These are phyloP conservation scores for Danio rerio DNA, from an alignment of 2,113 vertebrate species.

Conservation along the genomic window GRCz12tu NC_133183.1:29670001-29670500, in stretches of 20 bases:
- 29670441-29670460: neutral
- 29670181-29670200: no score
- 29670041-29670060: no score
- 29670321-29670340: conserved; percentile 60
- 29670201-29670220: no score
- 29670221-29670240: no score
- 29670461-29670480: neutral
- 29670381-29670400: conserved; percentile 29
- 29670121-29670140: no score
- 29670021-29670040: no score
- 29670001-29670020: no score
- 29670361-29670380: conserved; percentile 29
- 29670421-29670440: conserved; percentile 7
- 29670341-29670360: conserved; percentile 59
- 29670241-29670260: neutral
- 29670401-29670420: conserved; percentile 4
- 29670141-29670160: no score
- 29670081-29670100: no score
- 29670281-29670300: neutral
- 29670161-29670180: no score
- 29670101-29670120: no score
- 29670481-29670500: conserved; percentile 32
- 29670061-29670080: no score
- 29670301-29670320: conserved; percentile 40
- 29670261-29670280: conserved; percentile 16